A percentile compares a stretch with the other conserved stretches of the same genome.
These are phyloP conservation scores for Eupithecia tripunctaria DNA, from an alignment of 2,888 invertebrate species.

Conservation along the genomic window DNA sequence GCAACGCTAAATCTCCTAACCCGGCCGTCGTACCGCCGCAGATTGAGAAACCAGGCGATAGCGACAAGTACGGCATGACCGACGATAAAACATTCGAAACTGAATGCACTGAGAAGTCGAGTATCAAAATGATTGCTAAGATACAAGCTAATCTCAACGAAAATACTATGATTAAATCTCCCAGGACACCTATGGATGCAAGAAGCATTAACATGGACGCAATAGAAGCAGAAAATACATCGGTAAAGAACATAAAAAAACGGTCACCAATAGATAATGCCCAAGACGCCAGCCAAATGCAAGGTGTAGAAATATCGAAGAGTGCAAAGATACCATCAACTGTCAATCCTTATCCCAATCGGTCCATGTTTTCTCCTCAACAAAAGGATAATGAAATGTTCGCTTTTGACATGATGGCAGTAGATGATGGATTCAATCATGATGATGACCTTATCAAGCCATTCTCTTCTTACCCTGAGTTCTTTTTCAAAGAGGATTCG, in stretches of 20 bases:
- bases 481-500: slow-evolving; percentile 90
- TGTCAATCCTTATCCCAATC: slow-evolving; percentile 76
- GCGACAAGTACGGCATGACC: slow-evolving; percentile 80
- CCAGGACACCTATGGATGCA: slow-evolving; percentile 81
- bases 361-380: slow-evolving; percentile 90
- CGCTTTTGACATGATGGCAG: slow-evolving; percentile 86
- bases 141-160: slow-evolving; percentile 80
- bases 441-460: slow-evolving; percentile 87
- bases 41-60: slow-evolving; percentile 72
- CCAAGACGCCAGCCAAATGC: slow-evolving; percentile 75
- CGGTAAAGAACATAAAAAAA: slow-evolving; percentile 63
- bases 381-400: slow-evolving; percentile 86
- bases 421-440: slow-evolving; percentile 87
- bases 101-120: slow-evolving; percentile 74
- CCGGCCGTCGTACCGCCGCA: slow-evolving; percentile 72
- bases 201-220: slow-evolving; percentile 69
- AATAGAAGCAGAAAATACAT: slow-evolving; percentile 67
- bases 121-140: slow-evolving; percentile 79
- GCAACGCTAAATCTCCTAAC: slow-evolving; percentile 72
- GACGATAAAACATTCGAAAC: slow-evolving; percentile 77
- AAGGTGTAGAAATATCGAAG: slow-evolving; percentile 78
- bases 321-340: slow-evolving; percentile 79
- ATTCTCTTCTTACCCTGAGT: slow-evolving; percentile 87
- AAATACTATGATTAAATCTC: slow-evolving; percentile 81
- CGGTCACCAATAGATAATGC: slow-evolving; percentile 68